Evolutionary conservation across 2,888 invertebrate species (phyloP), one percentile per base, ranked within the genome.

Genomic region (Nomada flava): DNA sequence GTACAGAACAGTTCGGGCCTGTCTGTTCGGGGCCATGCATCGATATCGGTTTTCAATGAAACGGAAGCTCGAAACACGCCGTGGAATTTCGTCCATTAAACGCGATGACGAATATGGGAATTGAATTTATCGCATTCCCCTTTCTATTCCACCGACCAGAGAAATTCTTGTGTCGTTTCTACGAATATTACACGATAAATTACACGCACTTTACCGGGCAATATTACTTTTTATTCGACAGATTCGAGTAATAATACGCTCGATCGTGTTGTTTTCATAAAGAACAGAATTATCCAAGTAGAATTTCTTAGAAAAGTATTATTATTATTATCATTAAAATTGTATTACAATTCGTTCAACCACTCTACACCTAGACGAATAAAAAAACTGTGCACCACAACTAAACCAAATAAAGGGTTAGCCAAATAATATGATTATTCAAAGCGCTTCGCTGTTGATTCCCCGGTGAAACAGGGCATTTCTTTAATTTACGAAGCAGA

Each of bases 31-130:
- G 62, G 63, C 60, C 71, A 71, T 57, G 74, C 79, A 82, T 82
- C 82, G 83, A 71, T 84, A 84, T 83, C 83, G 84, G 76, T 79
- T 79, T 84, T 83, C 84, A 74, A 83, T 83, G 79, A 67, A 76
- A 76, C 76, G 71, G 76, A 67, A 73, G 70, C 72, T 62, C 70
- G 75, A 79, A 84, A 84, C 79, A 71, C 64, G 67, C 47, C 67
- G 52, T 53, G 44, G 71, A 76, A 79, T 79, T 74, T 76, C 76
- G 76, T 63, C 83, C 76, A 74, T 79, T 79, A 79, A 79, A 72
- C 70, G 20, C 65, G 36, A 79, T 62, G 79, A 65, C 69, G 83
- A 76, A 76, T 79, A 79, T 67, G 55, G 50, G 67, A 70, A 83
- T 74, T 47, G 79, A 83, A 84, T 84, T 84, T 76, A 84, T 84